Evolutionary conservation across 2,888 invertebrate genomes (phyloP).

Genomic region (Pyralis farinalis): DNA sequence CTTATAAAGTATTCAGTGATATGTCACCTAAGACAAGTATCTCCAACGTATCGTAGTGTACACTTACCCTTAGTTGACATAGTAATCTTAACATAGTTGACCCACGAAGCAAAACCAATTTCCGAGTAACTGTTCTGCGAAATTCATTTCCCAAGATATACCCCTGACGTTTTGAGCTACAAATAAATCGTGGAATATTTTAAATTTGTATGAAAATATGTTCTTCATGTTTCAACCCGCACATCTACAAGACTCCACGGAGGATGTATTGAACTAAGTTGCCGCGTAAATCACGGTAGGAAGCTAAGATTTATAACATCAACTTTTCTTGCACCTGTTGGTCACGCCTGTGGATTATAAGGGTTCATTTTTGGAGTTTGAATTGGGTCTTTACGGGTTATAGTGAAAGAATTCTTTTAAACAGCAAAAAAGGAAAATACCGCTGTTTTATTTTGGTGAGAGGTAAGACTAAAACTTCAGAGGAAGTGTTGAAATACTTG

Average conservation of each 20-base stretch:
- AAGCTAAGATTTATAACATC: slow-evolving; percentile 21
- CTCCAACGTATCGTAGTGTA: too few relatives aligned
- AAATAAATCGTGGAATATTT: neutral
- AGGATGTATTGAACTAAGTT: slow-evolving; percentile 16
- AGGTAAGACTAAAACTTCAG: too few relatives aligned
- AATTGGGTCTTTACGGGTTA: slow-evolving; percentile 1
- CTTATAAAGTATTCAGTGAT: too few relatives aligned
- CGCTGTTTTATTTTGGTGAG: too few relatives aligned
- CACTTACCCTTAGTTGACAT: neutral
- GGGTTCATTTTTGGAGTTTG: slow-evolving; percentile 6
- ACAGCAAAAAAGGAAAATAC: too few relatives aligned
- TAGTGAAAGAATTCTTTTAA: too few relatives aligned
- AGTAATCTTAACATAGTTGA: neutral
- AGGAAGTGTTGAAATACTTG: too few relatives aligned
- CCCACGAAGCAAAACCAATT: neutral
- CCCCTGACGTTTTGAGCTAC: neutral
- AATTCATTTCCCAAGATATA: neutral
- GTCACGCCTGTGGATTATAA: slow-evolving; percentile 8
- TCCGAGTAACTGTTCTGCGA: neutral
- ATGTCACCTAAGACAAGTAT: too few relatives aligned
- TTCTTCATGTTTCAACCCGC: neutral
- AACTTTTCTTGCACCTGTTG: slow-evolving; percentile 24
- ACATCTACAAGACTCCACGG: neutral
- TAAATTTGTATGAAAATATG: neutral
- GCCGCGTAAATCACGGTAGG: slow-evolving; percentile 19